A percentile compares a stretch with the other conserved stretches of the same genome.
Evolutionary conservation across 2,113 vertebrate species (phyloP).

Genomic region (Hippocampus mohnikei): DNA sequence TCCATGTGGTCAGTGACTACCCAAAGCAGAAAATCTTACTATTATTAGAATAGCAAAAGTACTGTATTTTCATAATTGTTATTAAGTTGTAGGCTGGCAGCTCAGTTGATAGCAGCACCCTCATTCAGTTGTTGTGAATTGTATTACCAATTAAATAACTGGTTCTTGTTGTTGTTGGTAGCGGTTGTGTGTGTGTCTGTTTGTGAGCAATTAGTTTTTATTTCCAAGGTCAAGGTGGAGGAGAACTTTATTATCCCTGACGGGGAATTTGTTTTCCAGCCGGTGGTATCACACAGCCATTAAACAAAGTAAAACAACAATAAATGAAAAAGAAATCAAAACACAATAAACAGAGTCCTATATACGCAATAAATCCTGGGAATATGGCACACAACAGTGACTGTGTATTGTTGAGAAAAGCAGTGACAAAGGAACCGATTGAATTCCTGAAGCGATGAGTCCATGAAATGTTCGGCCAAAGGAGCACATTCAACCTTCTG

Average conservation of each 20-base stretch:
- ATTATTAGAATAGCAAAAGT: background rate
- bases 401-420: background rate
- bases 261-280: background rate
- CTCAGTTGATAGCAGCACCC: background rate
- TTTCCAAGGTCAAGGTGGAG: background rate
- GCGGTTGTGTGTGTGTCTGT: background rate
- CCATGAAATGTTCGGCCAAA: background rate
- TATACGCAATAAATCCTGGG: background rate
- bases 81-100: background rate
- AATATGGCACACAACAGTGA: background rate
- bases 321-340: slow-evolving; percentile 2
- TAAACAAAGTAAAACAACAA: slow-evolving; percentile 6
- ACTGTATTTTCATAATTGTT: background rate
- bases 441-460: background rate
- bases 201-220: background rate
- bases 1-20: background rate
- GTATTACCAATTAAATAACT: background rate
- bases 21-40: background rate
- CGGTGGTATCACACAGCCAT: background rate
- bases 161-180: background rate
- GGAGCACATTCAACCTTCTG: background rate
- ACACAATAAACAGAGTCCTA: background rate
- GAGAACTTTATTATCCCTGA: slow-evolving; percentile 2
- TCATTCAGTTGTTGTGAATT: background rate
- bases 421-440: background rate